phyloP scores from a whole-genome alignment of 1,140 invertebrate species.

The Drosophila rufa region DNA sequence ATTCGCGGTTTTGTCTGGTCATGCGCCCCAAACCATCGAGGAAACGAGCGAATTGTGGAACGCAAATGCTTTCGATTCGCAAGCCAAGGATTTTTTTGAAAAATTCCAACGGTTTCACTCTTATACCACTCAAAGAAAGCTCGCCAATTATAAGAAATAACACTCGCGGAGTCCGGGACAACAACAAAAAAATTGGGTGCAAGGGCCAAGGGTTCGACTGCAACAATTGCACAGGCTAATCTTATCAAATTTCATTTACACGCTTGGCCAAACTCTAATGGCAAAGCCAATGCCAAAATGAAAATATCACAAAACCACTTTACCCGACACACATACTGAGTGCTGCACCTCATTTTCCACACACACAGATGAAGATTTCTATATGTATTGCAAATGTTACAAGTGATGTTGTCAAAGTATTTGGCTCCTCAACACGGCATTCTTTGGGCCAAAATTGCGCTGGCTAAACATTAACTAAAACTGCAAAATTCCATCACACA shows the following conservation, averaged over 20 bases:
- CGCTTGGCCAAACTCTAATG: slow-evolving; percentile 55
- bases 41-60: slow-evolving; percentile 43
- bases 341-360: background rate
- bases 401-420: slow-evolving; percentile 40
- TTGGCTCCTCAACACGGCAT: slow-evolving; percentile 19
- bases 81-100: slow-evolving; percentile 34
- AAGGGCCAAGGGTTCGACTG: slow-evolving; percentile 8
- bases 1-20: slow-evolving; percentile 18
- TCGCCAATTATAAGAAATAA: slow-evolving; percentile 4
- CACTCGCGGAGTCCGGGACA: background rate
- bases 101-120: slow-evolving; percentile 68
- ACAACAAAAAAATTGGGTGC: background rate
- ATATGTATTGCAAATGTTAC: slow-evolving; percentile 1
- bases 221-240: slow-evolving; percentile 50
- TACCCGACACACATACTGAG: background rate
- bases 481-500: slow-evolving; percentile 51
- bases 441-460: slow-evolving; percentile 37
- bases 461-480: slow-evolving; percentile 64
- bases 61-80: slow-evolving; percentile 3
- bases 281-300: slow-evolving; percentile 38
- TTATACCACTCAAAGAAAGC: slow-evolving; percentile 75
- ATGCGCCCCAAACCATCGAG: slow-evolving; percentile 41
- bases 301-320: slow-evolving; percentile 38
- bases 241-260: slow-evolving; percentile 64
- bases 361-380: background rate